Percentiles rank a stretch among this genome's conserved stretches.
Evolutionary conservation across 2,888 invertebrate species (phyloP).

Genomic region (Amphipyra tragopoginis): DNA sequence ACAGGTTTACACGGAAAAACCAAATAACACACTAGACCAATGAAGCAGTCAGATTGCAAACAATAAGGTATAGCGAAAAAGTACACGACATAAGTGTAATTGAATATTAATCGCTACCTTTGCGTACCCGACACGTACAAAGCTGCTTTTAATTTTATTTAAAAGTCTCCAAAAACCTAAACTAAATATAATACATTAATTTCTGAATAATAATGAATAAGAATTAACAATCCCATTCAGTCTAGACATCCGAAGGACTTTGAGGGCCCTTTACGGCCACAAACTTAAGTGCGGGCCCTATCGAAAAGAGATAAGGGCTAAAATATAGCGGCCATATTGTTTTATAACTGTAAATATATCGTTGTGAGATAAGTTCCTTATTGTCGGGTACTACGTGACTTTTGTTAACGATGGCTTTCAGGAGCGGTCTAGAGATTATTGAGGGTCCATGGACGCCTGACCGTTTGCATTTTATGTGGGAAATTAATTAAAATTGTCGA

Average conservation of each 20-base stretch:
- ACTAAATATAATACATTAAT: constrained; percentile 32
- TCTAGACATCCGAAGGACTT: constrained; percentile 68
- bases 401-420: constrained; percentile 71
- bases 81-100: too few species aligned
- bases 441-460: constrained; percentile 33
- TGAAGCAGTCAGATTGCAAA: too few species aligned
- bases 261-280: constrained; percentile 10
- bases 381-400: constrained; percentile 70
- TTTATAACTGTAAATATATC: constrained; percentile 40
- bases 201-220: constrained; percentile 38
- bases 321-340: constrained; percentile 28
- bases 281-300: constrained; percentile 19
- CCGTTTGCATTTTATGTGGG: constrained; percentile 38
- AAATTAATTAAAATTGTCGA: constrained; percentile 40
- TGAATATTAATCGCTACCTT: too few species aligned
- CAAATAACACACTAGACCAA: too few species aligned
- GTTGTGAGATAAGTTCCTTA: constrained; percentile 66
- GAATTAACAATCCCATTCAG: constrained; percentile 53
- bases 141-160: too few species aligned
- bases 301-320: constrained; percentile 33
- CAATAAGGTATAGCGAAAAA: too few species aligned
- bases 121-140: too few species aligned
- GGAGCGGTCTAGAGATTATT: constrained; percentile 33
- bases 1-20: too few species aligned
- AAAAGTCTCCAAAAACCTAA: background rate